Conservation (phyloP, 2,888 invertebrate genomes). For the Arctia plantaginis region DNA sequence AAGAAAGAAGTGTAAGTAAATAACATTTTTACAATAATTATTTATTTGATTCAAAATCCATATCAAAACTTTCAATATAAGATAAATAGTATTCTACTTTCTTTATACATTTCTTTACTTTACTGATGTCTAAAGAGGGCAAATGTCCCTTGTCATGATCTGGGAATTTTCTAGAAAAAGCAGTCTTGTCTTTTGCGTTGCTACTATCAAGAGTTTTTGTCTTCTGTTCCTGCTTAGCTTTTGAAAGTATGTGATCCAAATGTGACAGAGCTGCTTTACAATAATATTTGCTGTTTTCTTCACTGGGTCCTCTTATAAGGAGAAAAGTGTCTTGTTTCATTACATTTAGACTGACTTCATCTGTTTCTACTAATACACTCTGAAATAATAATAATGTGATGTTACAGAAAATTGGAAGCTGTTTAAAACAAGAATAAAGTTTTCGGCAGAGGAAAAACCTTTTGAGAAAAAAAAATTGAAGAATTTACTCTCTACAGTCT, state of each 20-base stretch:
- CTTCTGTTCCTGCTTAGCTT: slow-evolving; percentile 70
- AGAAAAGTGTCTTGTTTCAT: slow-evolving; percentile 88
- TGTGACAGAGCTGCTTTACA: slow-evolving; percentile 90
- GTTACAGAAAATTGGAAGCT: background rate
- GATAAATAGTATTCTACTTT: slow-evolving; percentile 92
- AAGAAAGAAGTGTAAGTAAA: background rate
- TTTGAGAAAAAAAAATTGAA: too few relatives aligned
- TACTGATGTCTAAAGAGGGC: slow-evolving; percentile 82
- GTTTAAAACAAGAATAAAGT: too few relatives aligned
- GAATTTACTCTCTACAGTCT: background rate
- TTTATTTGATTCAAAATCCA: slow-evolving; percentile 64
- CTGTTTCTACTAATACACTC: slow-evolving; percentile 86
- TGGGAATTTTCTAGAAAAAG: slow-evolving; percentile 86
- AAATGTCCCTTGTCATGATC: slow-evolving; percentile 81
- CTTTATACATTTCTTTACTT: slow-evolving; percentile 86
- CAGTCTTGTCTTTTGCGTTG: slow-evolving; percentile 47
- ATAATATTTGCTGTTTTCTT: slow-evolving; percentile 84
- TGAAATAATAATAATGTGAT: slow-evolving; percentile 61
- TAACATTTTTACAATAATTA: background rate
- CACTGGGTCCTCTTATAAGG: slow-evolving; percentile 88
- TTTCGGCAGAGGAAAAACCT: too few relatives aligned
- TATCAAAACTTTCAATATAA: slow-evolving; percentile 83
- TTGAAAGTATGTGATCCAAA: slow-evolving; percentile 83
- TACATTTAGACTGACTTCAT: slow-evolving; percentile 84
- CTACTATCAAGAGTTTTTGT: slow-evolving; percentile 43